Conservation (phyloP, 2,888 invertebrate genomes). For the Aphidoletes aphidimyza region DNA sequence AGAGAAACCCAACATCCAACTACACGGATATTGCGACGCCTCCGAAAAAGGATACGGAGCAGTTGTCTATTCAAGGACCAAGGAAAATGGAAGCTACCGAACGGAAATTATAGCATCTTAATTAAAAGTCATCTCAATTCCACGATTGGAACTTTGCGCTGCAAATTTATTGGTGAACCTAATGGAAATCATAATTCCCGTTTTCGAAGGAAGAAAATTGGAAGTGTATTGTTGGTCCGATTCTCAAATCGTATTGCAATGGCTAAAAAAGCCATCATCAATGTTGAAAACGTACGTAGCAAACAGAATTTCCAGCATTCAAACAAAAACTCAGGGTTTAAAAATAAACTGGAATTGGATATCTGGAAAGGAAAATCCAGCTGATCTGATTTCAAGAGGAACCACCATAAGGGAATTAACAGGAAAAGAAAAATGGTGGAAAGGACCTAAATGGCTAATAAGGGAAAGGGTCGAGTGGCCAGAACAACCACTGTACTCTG, state of each 20-base stretch:
- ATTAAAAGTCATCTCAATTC: neutral
- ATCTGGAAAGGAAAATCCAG: no score
- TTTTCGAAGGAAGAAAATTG: neutral
- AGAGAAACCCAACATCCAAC: neutral
- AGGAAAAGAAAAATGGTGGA: neutral
- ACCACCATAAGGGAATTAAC: neutral
- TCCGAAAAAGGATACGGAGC: slow-evolving; percentile 55
- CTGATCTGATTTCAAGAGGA: no score
- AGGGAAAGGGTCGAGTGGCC: neutral
- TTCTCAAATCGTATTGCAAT: neutral
- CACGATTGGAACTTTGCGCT: neutral
- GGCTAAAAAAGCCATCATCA: neutral
- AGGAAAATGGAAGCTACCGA: neutral
- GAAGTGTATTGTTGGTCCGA: neutral
- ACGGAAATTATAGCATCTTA: neutral
- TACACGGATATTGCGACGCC: slow-evolving; percentile 35
- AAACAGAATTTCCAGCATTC: no score
- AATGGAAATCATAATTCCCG: neutral
- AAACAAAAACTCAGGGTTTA: no score
- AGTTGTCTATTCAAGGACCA: slow-evolving; percentile 11
- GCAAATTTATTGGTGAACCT: neutral
- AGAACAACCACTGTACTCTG: neutral
- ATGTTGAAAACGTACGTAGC: neutral
- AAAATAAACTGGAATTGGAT: no score
- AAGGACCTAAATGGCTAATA: neutral